Base-by-base conservation (phyloP, 2,113 vertebrate genomes). In the Clarias magur region DNA sequence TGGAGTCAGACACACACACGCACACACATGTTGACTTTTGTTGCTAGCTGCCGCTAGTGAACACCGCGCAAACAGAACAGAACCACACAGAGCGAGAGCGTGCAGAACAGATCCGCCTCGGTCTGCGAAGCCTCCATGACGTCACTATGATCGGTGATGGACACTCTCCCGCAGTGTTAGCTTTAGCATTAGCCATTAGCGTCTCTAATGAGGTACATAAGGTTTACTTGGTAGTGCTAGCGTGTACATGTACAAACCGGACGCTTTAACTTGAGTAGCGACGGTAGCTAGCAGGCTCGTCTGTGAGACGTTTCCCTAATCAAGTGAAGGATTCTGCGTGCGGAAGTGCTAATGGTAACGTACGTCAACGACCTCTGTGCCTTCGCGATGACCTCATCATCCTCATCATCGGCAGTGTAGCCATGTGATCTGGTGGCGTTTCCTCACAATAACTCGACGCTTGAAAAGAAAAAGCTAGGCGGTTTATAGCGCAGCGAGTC, bases 101-200 rank as follows among this genome's bases (percentile, higher is more conserved):
- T 59, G 21, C 59, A 23, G 17, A 62, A 62, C 59, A 62, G 59
- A 62, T 6, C 59, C 2, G 60, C 2, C 6, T 8, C 7, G 21
- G 2, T 11, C 81, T 84, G 82, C 84, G 73, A 72, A 87, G 83
- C 60, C 75, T 86, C 82, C 83, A 86, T 86, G 85, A 86, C 68
- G 82, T 87, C 88, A 87, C 85, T 59, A 25, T 30, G 85, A 87
- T 82, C 82, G 82, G 57, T 25, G 21, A 67, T 87, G 82, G 85
- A 73, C 59, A n/a, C 21, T 25, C 25, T 87, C 76, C 59, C 85
- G 85, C 42, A 23, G 48, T 72, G 82, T 85, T 87, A 89, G 85
- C 76, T 89, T 84, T 68, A 84, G 76, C 82, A 63, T 38, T 56
- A 73, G 76, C 85, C 85, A 63, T 38, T 56, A 73, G 80, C 9